Evolutionary conservation across 2,113 vertebrate species (phyloP), one percentile per base, ranked within the genome.

Genomic region (Galeopterus variegatus): DNA sequence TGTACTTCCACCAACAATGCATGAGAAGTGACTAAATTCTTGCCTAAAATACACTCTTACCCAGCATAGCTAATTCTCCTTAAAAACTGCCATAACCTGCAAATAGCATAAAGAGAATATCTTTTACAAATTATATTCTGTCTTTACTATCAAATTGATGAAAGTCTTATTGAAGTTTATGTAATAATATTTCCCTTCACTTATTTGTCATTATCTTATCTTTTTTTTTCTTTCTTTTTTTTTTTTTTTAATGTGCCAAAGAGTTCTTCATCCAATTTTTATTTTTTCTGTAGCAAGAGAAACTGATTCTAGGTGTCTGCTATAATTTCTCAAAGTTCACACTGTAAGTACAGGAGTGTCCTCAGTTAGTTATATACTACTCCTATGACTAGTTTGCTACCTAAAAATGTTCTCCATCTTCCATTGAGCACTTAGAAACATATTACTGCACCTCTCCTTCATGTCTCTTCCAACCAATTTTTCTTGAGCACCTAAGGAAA

Each of bases 201-300:
- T 95, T 33, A 86, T 75, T 90, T 82, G 69, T 70, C 13, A 80
- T 54, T 80, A 45, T 15, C 24, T 80, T 96, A 17, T 52, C 7
- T 75, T 64, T 86, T 67, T 67, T 31, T 31, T 76, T 28, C 23
- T 8, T 82, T 33, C 81, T 75, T 90, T 82, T 50, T 70, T 80
- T 96, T 12, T 52, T 5, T 75, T 56, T 86, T 67, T 31, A 24
- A n/a, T n/a, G 15, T 75, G 18, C 17, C 24, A 70, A 18, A 64
- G 77, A 92, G 8, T 54, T 92, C 11, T 89, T 96, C 48, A 95
- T 69, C n/a, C 84, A 58, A 50, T 52, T 69, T 90, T 75, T 31
- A 69, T 5, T 67, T 80, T 80, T 48, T 73, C 13, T 48, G 5
- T 86, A 80, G 15, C 81, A 90, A 93, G 36, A 79, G 14, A 90